Conservation (phyloP, 2,113 vertebrate species). For the Ptyas mucosa region DNA sequence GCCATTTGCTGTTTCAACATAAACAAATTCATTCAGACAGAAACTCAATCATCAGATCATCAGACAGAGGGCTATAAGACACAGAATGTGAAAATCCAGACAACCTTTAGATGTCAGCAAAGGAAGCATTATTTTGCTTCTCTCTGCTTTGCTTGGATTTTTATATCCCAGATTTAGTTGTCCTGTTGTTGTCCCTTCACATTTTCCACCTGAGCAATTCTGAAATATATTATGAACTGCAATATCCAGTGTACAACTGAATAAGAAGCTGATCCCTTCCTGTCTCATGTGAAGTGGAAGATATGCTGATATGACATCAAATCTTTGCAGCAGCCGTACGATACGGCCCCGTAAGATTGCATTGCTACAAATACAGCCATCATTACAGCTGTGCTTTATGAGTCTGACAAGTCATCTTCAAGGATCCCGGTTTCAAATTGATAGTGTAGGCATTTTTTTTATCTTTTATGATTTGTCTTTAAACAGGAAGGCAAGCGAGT, state of each 20-base stretch:
- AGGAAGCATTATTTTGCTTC: background rate
- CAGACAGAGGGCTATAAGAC: background rate
- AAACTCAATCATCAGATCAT: background rate
- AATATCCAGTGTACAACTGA: background rate
- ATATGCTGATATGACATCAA: background rate
- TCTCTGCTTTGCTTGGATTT: background rate
- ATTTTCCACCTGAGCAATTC: background rate
- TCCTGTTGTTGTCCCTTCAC: background rate
- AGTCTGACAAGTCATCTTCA: background rate
- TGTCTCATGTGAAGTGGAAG: accelerated
- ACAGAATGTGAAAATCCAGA: background rate
- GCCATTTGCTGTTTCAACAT: background rate
- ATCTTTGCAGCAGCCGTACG: background rate
- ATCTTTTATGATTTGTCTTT: constrained; percentile 13
- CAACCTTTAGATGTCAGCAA: background rate
- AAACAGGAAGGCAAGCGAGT: background rate
- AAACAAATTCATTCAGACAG: background rate
- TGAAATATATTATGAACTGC: accelerated
- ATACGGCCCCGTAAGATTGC: background rate
- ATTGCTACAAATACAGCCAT: background rate
- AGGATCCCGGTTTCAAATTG: background rate
- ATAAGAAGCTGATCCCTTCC: background rate
- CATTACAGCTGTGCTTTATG: constrained; percentile 11
- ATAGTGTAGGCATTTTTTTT: background rate
- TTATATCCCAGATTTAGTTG: background rate